phyloP scores from a whole-genome alignment of 2,797 vertebrate species.

The Ceyx erithaca region DNA sequence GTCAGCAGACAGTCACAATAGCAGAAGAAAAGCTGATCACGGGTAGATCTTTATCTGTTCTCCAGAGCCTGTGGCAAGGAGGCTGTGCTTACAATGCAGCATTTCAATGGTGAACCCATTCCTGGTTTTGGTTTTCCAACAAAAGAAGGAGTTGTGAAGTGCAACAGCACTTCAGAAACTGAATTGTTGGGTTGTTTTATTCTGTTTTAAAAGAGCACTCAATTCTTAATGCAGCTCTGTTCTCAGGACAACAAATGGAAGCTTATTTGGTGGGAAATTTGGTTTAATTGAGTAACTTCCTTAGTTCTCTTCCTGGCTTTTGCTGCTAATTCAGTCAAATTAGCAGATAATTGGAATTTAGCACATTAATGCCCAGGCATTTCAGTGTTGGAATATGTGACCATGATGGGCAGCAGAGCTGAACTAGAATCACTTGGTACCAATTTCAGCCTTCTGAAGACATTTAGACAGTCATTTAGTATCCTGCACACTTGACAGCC shows the following conservation, averaged over 20 bases:
- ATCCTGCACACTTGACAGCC: neutral
- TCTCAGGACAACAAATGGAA: neutral
- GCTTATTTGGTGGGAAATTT: neutral
- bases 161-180: neutral
- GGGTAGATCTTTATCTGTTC: neutral
- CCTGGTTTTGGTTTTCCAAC: neutral
- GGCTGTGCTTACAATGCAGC: neutral
- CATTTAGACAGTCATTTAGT: neutral
- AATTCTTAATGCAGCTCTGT: neutral
- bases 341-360: neutral
- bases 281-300: neutral
- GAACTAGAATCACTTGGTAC: neutral
- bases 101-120: neutral
- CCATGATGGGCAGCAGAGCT: neutral
- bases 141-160: neutral
- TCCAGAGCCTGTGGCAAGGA: neutral
- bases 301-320: neutral
- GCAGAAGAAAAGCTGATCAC: neutral
- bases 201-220: neutral
- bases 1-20: neutral
- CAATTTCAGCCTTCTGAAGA: neutral
- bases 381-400: neutral
- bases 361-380: neutral
- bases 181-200: neutral
- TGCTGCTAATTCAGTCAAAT: neutral